A percentile compares a stretch with the other conserved stretches of the same genome.
Conservation (phyloP, 2,113 vertebrate genomes). For the Pitta sordida region DNA sequence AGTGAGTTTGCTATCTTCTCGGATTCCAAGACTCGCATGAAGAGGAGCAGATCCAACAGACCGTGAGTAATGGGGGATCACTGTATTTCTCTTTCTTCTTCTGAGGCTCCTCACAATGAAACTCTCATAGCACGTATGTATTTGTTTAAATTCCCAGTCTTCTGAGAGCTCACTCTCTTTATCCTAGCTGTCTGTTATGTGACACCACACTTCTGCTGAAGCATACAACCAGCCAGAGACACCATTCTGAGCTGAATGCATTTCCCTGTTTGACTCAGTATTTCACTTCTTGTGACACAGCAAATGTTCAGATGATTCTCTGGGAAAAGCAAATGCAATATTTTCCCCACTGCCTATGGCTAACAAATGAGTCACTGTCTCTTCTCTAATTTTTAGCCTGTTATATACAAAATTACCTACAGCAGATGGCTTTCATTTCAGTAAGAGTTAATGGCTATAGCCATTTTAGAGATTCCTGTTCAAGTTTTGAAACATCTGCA, state of each 20-base stretch:
- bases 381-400: neutral
- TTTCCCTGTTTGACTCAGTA: neutral
- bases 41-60: too few species aligned
- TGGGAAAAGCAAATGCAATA: neutral
- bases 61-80: too few species aligned
- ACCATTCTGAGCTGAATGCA: accelerated
- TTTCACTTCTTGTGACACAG: neutral
- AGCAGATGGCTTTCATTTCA: neutral
- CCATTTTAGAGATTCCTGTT: neutral
- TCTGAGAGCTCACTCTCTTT: neutral
- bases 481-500: neutral
- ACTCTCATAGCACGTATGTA: neutral
- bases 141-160: neutral
- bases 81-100: neutral
- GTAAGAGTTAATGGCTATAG: neutral
- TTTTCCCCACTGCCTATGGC: neutral
- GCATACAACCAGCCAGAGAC: neutral
- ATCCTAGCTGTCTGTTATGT: neutral
- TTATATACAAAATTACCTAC: neutral
- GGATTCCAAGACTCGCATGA: too few species aligned
- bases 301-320: neutral
- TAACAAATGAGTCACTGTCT: neutral
- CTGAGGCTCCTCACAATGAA: neutral
- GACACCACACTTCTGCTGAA: neutral
- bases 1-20: too few species aligned